phyloP scores from a whole-genome alignment of 2,113 vertebrate species.

The Neofelis nebulosa region DNA sequence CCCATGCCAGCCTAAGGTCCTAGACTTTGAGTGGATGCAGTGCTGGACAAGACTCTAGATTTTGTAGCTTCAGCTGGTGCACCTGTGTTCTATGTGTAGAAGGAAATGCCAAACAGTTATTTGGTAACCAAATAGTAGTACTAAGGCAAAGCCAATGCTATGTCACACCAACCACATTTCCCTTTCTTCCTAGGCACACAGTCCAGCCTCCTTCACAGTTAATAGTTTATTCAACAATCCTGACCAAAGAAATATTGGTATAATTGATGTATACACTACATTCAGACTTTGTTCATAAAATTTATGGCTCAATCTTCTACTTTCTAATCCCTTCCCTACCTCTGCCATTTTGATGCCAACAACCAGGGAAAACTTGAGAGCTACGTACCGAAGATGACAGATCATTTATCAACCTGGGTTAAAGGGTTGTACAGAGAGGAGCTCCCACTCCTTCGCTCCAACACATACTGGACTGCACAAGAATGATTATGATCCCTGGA shows the following conservation, averaged over 20 bases:
- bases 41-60: neutral
- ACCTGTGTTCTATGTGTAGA: neutral
- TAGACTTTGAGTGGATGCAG: neutral
- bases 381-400: neutral
- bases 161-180: neutral
- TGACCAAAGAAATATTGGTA: neutral
- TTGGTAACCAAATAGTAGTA: neutral
- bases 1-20: neutral
- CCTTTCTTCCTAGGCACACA: neutral
- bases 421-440: neutral
- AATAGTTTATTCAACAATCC: neutral
- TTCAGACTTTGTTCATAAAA: neutral
- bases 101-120: neutral
- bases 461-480: neutral
- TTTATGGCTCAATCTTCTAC: neutral
- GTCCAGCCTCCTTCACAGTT: neutral
- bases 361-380: neutral
- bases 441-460: neutral
- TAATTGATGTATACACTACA: neutral
- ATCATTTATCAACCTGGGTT: neutral
- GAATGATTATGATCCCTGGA: neutral
- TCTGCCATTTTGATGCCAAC: neutral
- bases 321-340: neutral
- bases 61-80: neutral
- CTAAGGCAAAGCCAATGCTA: neutral